Evolutionary conservation across 2,113 vertebrate species (phyloP), one percentile per base, ranked within the genome.

Genomic region (Mugil cephalus): DNA sequence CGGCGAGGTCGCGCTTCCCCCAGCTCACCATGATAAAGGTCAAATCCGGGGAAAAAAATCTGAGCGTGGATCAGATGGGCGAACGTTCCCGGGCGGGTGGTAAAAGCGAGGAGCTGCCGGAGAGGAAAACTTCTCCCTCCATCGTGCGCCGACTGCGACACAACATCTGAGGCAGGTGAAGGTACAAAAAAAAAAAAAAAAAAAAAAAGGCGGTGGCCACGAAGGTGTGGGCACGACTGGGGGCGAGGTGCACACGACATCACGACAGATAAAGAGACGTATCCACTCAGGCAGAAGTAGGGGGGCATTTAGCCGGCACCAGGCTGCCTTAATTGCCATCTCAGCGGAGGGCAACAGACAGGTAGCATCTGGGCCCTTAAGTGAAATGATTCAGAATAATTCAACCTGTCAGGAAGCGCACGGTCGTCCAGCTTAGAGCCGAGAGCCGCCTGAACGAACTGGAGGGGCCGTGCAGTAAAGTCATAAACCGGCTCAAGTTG

Each of bases 331-430:
- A 91, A 91, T 91, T 84, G 84, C 84, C 79, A 61, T 84, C 80
- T 80, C 58, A 61, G 71, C 12, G 64, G 12, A 73, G 54, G 72
- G 64, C 69, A 62, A 74, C 83, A 86, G 83, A 80, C 84, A 88
- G 75, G 86, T 82, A 83, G 82, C 91, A 87, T 90, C 87, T 88
- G 84, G 77, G 59, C 73, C 68, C 80, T 89, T 90, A 92, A 90
- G 92, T 93, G 93, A 93, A 94, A 94, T 94, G 93, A 91, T 93
- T 92, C 91, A 93, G 94, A 93, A 94, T 92, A 92, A 94, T 93
- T 69, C 77, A 56, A 86, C 53, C 36, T 59, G 82, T 79, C 87
- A 91, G 92, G 88, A 93, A 92, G 75, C 71, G 1, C 74, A 55
- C 62, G 86, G 64, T 36, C 77, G 51, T 73, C 68, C 50, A 14